These are phyloP conservation scores for Galemys pyrenaicus DNA, from an alignment of 2,113 vertebrate species.

Conservation along the genomic window DNA sequence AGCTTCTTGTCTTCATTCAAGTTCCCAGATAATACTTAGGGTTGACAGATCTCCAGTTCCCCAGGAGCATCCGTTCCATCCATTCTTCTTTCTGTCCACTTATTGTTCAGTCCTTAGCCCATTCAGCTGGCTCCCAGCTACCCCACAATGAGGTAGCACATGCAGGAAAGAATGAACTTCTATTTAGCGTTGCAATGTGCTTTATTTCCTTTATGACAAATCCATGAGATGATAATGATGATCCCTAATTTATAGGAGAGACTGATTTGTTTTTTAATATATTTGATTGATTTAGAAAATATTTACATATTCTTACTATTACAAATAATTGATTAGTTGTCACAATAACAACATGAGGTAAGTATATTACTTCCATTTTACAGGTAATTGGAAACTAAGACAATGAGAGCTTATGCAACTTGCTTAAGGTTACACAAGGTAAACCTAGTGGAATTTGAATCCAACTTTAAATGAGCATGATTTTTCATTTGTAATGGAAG, in stretches of 20 bases:
- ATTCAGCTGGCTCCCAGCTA: not conserved
- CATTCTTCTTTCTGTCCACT: not conserved
- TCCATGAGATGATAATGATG: not conserved
- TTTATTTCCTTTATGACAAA: not conserved
- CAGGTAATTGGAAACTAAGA: not conserved
- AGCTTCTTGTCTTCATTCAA: not conserved
- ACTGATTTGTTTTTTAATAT: not conserved
- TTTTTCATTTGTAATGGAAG: conserved; percentile 10
- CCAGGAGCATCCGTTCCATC: not conserved
- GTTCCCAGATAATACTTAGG: not conserved
- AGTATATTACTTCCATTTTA: conserved; percentile 26
- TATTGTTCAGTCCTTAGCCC: not conserved
- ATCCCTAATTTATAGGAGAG: conserved; percentile 5
- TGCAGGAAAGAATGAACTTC: not conserved
- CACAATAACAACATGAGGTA: not conserved
- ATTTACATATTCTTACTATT: not conserved
- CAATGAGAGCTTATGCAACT: not conserved
- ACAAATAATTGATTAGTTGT: not conserved
- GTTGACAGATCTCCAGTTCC: not conserved
- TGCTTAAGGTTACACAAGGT: not conserved
- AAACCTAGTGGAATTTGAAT: not conserved
- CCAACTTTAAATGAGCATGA: not conserved
- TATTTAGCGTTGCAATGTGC: not conserved
- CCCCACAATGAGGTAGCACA: not conserved
- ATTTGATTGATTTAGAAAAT: conserved; percentile 41